A percentile compares a stretch with the other conserved stretches of the same genome.
Evolutionary conservation across 53 echinoderm and acorn worm species (phyloP).

Genomic region (Astropecten irregularis): DNA sequence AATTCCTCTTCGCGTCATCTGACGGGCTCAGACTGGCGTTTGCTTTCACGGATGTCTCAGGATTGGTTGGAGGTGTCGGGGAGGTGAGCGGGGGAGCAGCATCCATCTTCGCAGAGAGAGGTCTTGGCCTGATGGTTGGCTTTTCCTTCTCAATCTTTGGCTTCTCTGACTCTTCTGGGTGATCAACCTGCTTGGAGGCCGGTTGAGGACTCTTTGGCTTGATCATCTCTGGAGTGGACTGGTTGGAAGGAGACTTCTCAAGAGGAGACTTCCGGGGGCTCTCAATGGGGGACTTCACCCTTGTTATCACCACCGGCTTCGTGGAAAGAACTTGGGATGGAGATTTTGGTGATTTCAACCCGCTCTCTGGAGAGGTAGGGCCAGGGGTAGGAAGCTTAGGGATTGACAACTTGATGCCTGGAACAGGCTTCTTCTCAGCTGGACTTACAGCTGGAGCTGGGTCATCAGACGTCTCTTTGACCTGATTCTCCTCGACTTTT

Average conservation of each 20-base stretch:
- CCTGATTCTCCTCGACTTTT: background rate
- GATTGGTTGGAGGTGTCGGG: background rate
- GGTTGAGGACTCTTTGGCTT: background rate
- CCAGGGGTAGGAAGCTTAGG: background rate
- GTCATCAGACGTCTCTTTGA: constrained; percentile 7
- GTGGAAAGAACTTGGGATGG: background rate
- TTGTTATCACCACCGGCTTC: constrained; percentile 1
- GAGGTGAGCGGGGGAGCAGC: background rate
- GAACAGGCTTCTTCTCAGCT: background rate
- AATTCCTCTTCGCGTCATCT: constrained; percentile 25
- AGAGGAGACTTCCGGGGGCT: constrained; percentile 11
- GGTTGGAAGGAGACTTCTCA: background rate
- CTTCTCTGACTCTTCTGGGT: background rate
- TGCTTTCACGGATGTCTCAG: background rate
- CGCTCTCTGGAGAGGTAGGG: constrained; percentile 11
- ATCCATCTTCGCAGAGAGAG: constrained; percentile 32
- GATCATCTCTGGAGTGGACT: background rate
- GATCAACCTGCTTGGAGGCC: background rate
- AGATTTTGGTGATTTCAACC: background rate
- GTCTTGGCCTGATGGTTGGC: constrained; percentile 13
- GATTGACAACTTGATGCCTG: background rate
- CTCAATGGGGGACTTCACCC: constrained; percentile 1
- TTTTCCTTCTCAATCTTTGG: constrained; percentile 36
- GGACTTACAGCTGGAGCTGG: background rate
- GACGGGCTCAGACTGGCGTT: background rate